Conservation (phyloP, 2,888 invertebrate species). For the Dolichopus griseipennis region DNA sequence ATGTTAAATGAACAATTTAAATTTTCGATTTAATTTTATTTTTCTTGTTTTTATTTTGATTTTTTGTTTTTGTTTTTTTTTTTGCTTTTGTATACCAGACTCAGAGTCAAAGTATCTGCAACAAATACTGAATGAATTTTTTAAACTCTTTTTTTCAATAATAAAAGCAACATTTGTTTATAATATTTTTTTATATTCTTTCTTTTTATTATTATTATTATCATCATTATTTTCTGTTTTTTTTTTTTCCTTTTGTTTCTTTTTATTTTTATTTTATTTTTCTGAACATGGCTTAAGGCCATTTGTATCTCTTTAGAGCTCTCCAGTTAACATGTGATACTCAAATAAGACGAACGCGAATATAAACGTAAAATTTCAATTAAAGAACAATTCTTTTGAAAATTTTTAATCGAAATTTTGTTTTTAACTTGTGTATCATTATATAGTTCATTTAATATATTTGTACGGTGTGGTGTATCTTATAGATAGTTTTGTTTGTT, state of each 20-base stretch:
- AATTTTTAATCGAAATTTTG: no score
- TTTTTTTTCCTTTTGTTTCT: not conserved
- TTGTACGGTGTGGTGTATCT: no score
- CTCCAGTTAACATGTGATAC: conserved; percentile 30
- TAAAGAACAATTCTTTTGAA: not conserved
- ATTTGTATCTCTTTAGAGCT: conserved; percentile 27
- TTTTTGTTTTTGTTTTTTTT: not conserved
- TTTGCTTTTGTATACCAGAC: no score
- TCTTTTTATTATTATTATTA: not conserved
- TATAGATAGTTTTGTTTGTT: no score
- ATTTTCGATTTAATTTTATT: not conserved
- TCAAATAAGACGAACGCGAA: conserved; percentile 19
- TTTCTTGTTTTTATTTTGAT: not conserved
- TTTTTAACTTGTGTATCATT: no score
- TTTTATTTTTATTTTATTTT: not conserved
- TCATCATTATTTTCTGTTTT: not conserved
- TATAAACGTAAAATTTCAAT: not conserved
- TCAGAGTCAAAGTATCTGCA: not conserved
- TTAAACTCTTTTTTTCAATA: conserved; percentile 5
- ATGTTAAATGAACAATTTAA: conserved; percentile 1
- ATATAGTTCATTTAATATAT: no score
- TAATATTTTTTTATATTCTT: not conserved
- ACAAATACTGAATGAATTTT: not conserved
- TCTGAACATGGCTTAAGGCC: conserved; percentile 26
- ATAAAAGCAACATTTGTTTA: not conserved